phyloP scores from a whole-genome alignment of 2,888 invertebrate species.

The Euclidia mi region DNA sequence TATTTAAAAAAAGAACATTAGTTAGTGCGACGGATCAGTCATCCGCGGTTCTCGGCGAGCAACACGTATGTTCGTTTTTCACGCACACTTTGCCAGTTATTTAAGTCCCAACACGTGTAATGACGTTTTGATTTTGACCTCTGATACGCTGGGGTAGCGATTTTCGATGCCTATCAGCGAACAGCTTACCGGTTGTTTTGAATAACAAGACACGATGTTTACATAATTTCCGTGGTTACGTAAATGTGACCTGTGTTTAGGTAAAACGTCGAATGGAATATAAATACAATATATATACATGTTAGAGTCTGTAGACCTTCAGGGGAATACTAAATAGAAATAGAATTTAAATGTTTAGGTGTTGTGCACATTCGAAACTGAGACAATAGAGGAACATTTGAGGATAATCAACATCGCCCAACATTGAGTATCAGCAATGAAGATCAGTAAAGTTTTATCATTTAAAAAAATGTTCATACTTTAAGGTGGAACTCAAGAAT shows the following conservation, averaged over 20 bases:
- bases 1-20: constrained; percentile 84
- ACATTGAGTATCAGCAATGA: no score
- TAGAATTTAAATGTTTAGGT: no score
- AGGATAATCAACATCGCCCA: no score
- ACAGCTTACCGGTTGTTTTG: constrained; percentile 45
- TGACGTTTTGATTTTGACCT: constrained; percentile 79
- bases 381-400: no score
- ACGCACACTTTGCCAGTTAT: constrained; percentile 71
- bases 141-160: constrained; percentile 52
- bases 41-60: constrained; percentile 78
- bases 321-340: constrained; percentile 4
- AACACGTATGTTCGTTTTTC: constrained; percentile 81
- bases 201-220: constrained; percentile 51
- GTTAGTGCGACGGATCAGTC: constrained; percentile 86
- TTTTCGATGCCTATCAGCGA: constrained; percentile 50
- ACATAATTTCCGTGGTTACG: constrained; percentile 46
- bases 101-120: constrained; percentile 67
- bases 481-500: no score
- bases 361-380: no score
- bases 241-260: constrained; percentile 41
- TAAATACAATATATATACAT: constrained; percentile 15
- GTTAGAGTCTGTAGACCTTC: constrained; percentile 8
- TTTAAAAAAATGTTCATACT: no score
- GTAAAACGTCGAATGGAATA: constrained; percentile 21
- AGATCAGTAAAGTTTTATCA: no score